Evolutionary conservation across 2,113 vertebrate species (phyloP).

Genomic region (Prinia subflava): DNA sequence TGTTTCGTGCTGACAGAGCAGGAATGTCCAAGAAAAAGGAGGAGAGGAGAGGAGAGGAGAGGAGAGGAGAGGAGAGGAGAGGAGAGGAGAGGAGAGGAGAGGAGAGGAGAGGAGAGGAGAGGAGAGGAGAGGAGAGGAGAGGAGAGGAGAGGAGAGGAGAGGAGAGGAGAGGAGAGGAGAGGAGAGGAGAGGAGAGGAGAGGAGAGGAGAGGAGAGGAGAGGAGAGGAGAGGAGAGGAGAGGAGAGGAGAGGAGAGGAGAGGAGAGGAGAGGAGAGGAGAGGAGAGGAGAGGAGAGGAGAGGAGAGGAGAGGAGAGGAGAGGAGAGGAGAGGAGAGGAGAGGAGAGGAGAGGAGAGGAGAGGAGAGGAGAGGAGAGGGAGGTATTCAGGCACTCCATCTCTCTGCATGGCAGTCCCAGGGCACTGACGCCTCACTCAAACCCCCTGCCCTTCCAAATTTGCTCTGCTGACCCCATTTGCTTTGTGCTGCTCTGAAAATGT

Average conservation of each 20-base stretch:
- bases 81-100: no score
- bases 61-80: no score
- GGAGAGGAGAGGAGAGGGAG: neutral
- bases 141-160: no score
- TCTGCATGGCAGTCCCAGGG: fast-evolving
- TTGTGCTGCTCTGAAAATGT: neutral
- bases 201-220: neutral
- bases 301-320: no score
- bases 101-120: no score
- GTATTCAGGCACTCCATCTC: neutral
- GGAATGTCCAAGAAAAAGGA: neutral
- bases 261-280: no score
- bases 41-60: no score
- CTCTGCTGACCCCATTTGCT: neutral
- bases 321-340: neutral
- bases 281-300: no score
- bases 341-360: neutral
- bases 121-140: no score
- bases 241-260: no score
- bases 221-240: no score
- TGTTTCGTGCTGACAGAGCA: neutral
- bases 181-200: neutral
- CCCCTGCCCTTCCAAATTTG: neutral
- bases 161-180: neutral
- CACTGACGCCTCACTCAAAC: neutral